phyloP scores from a whole-genome alignment of 2,797 vertebrate genomes.

The Percopsis omiscomaycus region DNA sequence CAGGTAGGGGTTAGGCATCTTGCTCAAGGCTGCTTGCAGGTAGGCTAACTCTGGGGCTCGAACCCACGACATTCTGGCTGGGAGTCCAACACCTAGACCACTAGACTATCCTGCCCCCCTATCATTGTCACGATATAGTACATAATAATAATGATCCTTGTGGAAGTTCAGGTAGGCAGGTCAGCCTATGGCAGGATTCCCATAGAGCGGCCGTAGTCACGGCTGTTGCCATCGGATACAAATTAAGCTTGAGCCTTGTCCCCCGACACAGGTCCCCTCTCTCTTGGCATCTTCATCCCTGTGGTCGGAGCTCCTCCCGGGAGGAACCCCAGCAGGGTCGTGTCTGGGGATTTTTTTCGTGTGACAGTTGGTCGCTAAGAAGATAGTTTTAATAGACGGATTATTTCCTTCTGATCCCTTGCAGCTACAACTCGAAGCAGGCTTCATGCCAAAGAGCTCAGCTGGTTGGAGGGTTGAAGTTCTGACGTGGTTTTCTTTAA shows the following conservation, averaged over 20 bases:
- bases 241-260: conserved; percentile 46
- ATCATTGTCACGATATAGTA: too few species aligned
- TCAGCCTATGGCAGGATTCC: conserved; percentile 34
- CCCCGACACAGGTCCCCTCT: conserved; percentile 42
- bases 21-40: too few species aligned
- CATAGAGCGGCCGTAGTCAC: conserved; percentile 30
- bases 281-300: conserved; percentile 57
- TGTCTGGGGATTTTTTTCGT: conserved; percentile 66
- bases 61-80: too few species aligned
- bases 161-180: neutral
- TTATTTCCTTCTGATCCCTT: conserved; percentile 8
- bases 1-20: too few species aligned
- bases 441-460: conserved; percentile 51
- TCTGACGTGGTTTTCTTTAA: neutral
- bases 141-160: too few species aligned
- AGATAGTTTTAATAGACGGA: conserved; percentile 63
- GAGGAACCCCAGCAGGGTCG: conserved; percentile 45
- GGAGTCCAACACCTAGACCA: too few species aligned
- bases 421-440: conserved; percentile 65
- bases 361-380: conserved; percentile 63
- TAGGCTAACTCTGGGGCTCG: too few species aligned
- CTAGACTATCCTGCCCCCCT: too few species aligned
- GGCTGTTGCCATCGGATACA: conserved; percentile 70
- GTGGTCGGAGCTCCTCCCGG: conserved; percentile 49
- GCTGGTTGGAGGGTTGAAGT: neutral